Evolutionary conservation across 2,888 invertebrate species (phyloP).

Genomic region (Polymixis flavicincta): DNA sequence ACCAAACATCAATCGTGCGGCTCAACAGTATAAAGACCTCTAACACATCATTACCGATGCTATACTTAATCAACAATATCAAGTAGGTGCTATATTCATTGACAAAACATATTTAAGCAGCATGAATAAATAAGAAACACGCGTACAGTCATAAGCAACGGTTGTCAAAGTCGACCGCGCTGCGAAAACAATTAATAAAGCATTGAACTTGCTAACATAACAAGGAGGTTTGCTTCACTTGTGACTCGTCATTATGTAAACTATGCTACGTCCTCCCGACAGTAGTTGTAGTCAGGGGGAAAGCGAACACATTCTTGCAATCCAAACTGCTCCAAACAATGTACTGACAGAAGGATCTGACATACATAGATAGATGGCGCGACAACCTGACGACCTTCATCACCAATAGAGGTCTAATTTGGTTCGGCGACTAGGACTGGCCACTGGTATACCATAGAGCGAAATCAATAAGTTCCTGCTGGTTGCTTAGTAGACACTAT

Average conservation of each 20-base stretch:
- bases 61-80: neutral
- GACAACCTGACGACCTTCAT: neutral
- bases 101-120: constrained; percentile 9
- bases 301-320: neutral
- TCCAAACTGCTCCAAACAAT: neutral
- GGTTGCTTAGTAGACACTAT: neutral
- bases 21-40: neutral
- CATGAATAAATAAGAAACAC: constrained; percentile 7
- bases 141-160: neutral
- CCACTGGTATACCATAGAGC: neutral
- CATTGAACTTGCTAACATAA: constrained; percentile 39
- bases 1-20: too few relatives aligned
- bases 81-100: too few relatives aligned
- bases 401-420: neutral
- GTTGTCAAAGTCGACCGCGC: constrained; percentile 5
- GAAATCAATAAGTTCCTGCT: neutral
- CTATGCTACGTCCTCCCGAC: neutral
- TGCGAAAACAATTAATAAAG: constrained; percentile 31
- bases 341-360: neutral
- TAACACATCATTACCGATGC: neutral
- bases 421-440: neutral
- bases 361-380: neutral
- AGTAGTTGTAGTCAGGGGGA: neutral
- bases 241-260: constrained; percentile 26
- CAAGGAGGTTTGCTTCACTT: constrained; percentile 5